phyloP scores from a whole-genome alignment of 2,797 vertebrate species.

The Echiichthys vipera region DNA sequence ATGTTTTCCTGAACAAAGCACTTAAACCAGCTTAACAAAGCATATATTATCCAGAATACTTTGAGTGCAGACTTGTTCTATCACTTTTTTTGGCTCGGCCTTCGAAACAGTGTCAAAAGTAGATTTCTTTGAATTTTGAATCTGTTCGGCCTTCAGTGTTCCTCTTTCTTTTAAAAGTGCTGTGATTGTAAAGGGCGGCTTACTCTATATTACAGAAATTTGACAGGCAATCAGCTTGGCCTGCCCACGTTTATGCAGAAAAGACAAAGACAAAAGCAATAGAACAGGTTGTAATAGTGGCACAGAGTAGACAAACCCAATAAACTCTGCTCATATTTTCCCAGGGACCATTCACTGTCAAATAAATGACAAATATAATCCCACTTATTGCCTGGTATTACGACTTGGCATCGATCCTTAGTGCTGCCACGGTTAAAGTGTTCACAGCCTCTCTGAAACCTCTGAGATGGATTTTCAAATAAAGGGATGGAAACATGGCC shows the following conservation, averaged over 20 bases:
- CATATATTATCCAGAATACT: constrained; percentile 33
- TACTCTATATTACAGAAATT: constrained; percentile 24
- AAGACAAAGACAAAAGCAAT: constrained; percentile 41
- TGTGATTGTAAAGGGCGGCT: constrained; percentile 13
- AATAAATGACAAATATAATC: constrained; percentile 72
- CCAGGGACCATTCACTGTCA: constrained; percentile 68
- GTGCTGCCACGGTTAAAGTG: constrained; percentile 63
- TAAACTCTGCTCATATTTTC: constrained; percentile 69
- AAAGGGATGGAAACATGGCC: constrained; percentile 43
- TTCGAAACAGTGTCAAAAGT: constrained; percentile 14
- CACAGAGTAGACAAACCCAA: constrained; percentile 58
- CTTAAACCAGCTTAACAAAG: constrained; percentile 32
- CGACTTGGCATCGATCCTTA: constrained; percentile 66
- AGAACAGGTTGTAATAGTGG: constrained; percentile 53
- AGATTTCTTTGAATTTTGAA: constrained; percentile 14
- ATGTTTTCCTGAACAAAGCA: constrained; percentile 43
- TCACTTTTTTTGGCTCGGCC: constrained; percentile 10
- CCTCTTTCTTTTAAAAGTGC: not conserved
- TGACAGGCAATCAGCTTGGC: constrained; percentile 44
- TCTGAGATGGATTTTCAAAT: constrained; percentile 59
- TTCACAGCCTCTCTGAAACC: constrained; percentile 47
- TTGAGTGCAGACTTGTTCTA: not conserved
- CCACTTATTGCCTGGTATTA: constrained; percentile 64
- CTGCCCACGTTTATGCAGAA: constrained; percentile 29
- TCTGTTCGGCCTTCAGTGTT: not conserved